Evolutionary conservation across 2,888 invertebrate species (phyloP).

Genomic region (Dynastes tityus): DNA sequence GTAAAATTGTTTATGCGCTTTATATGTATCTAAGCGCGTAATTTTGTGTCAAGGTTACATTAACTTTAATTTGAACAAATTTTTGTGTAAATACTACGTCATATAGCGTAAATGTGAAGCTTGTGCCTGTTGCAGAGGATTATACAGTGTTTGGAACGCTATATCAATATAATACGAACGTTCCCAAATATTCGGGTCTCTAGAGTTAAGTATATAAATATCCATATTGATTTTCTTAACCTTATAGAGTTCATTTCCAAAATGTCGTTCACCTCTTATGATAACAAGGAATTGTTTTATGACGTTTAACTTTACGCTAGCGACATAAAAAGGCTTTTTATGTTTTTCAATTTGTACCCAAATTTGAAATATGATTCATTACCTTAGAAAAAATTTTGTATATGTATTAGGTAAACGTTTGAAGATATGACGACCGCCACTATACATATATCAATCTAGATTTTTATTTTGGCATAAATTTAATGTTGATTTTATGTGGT

Average conservation of each 20-base stretch:
- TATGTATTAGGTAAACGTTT: not conserved
- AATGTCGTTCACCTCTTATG: conserved; percentile 39
- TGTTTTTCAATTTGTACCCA: conserved; percentile 3
- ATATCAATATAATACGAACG: conserved; percentile 14
- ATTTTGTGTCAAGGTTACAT: conserved; percentile 37
- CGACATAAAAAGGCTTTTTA: not conserved
- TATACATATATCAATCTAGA: not conserved
- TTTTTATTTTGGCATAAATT: conserved; percentile 17
- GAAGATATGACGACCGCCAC: too few species aligned
- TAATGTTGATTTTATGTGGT: not conserved
- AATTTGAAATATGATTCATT: conserved; percentile 4
- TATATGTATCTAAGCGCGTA: conserved; percentile 23
- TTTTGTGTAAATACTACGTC: conserved; percentile 31
- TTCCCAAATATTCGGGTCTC: conserved; percentile 10
- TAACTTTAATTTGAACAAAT: conserved; percentile 40
- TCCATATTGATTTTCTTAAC: conserved; percentile 43
- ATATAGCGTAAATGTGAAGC: conserved; percentile 2
- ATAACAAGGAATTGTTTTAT: conserved; percentile 11
- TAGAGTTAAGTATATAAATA: conserved; percentile 37
- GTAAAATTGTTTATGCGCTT: conserved; percentile 26
- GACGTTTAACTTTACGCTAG: conserved; percentile 23
- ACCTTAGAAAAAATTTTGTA: not conserved
- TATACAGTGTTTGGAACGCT: conserved; percentile 1
- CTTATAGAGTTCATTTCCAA: conserved; percentile 25
- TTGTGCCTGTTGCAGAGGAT: conserved; percentile 14